These are phyloP conservation scores for Spilogale gracilis DNA, from an alignment of 2,113 vertebrate species.

Conservation along the genomic window DNA sequence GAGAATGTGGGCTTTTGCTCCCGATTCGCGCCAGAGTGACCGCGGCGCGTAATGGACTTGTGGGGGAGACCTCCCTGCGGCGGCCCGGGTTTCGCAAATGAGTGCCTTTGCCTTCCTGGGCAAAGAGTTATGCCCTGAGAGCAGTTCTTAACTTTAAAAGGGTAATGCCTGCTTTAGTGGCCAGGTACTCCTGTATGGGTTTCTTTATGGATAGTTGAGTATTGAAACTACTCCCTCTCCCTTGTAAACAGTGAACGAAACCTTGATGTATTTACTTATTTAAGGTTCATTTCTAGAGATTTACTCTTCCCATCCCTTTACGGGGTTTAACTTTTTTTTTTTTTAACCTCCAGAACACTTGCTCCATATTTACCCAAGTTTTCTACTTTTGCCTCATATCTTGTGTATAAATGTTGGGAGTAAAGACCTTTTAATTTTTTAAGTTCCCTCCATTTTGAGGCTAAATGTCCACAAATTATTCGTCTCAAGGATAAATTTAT, in stretches of 20 bases:
- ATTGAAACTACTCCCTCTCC: not conserved
- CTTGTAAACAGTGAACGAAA: not conserved
- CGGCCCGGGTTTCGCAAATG: not conserved
- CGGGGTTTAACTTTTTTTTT: not conserved
- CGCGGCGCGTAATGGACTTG: not conserved
- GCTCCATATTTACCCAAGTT: not conserved
- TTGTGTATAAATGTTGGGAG: not conserved
- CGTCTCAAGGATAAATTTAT: not conserved
- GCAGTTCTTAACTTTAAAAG: slow-evolving; percentile 52
- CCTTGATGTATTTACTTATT: slow-evolving; percentile 15
- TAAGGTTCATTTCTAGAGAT: not conserved
- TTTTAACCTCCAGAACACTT: not conserved
- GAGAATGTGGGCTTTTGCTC: slow-evolving; percentile 54
- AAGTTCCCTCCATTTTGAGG: not conserved
- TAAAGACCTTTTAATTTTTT: slow-evolving; percentile 5
- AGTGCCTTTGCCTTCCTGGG: not conserved
- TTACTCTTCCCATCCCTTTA: not conserved
- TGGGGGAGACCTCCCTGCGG: not conserved
- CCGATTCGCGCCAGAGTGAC: slow-evolving; percentile 63
- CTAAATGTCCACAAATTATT: not conserved
- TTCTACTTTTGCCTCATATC: slow-evolving; percentile 24
- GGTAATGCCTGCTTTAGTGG: not conserved
- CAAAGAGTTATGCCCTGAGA: not conserved
- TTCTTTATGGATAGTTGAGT: slow-evolving; percentile 42
- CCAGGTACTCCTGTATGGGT: not conserved